Evolutionary conservation across 2,113 vertebrate genomes (phyloP).

Genomic region (Hylia prasina): DNA sequence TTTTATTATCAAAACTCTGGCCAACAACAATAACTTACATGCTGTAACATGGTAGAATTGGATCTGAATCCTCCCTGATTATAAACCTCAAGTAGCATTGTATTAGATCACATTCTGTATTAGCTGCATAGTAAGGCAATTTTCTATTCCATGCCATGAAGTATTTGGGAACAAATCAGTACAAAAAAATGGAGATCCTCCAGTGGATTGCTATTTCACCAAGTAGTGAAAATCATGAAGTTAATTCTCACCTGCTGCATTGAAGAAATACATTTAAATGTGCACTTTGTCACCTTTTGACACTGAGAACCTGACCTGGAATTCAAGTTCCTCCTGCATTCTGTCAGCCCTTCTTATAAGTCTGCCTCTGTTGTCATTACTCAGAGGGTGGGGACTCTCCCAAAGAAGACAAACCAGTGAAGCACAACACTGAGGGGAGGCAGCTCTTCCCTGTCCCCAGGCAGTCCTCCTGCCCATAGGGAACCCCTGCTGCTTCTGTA

Average conservation of each 20-base stretch:
- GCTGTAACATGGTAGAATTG: background rate
- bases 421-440: background rate
- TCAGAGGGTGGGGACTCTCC: background rate
- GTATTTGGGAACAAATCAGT: background rate
- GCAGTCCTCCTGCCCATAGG: background rate
- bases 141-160: background rate
- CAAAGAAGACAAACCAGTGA: accelerated
- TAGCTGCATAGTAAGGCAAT: background rate
- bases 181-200: background rate
- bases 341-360: background rate
- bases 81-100: background rate
- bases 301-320: background rate
- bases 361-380: background rate
- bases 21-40: background rate
- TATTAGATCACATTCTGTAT: background rate
- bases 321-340: background rate
- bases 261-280: background rate
- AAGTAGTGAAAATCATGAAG: background rate
- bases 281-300: background rate
- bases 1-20: background rate
- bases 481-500: background rate
- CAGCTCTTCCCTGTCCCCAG: background rate
- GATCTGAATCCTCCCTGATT: background rate
- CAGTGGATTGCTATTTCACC: background rate
- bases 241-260: background rate